Base-by-base conservation (phyloP, 2,797 vertebrate genomes). In the Premnoplex brunnescens region DNA sequence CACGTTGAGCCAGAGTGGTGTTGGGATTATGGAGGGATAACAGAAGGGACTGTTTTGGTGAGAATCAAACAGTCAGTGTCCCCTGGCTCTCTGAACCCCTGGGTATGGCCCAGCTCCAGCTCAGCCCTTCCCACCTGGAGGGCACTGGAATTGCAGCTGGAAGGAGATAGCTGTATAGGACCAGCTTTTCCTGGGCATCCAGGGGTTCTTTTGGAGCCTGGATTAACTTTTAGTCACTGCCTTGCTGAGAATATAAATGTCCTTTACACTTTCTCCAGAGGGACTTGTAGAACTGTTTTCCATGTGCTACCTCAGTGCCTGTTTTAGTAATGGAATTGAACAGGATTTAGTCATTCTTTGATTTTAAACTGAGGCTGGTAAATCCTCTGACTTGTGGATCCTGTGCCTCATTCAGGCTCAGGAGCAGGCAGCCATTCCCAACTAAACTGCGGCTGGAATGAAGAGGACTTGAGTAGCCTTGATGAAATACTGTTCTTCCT, bases 341-440 rank as follows among this genome's bases (percentile, higher is more conserved):
- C 14, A 14, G 16, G 36, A 48, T 64, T 24, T n/a, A 43, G 14
- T 67, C 1, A 14, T 67, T 55, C 43, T 72, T 22, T 24, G 44
- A 7, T 44, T 73, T 78, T 43, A 41, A 66, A 10, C 43, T 41
- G 30, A 54, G 28, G 56, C 63, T 51, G 62, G n/a, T 58, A 56
- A 46, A 32, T 46, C 34, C 15, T 62, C 0, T 0, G 54, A 1
- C 19, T 56, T 39, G 58, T 5, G 19, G 36, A 37, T 39, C 58
- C 36, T 60, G 58, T 37, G 12, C 36, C 36, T 60, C 58, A 13
- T 26, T 6, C 8, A 28, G 10, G 10, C 46, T 76, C 12, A 30
- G 46, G 67, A 23, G 46, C 9, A n/a, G 64, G 51, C 46, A 41
- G 12, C 16, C 22, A 14, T 79, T 93, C 43, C 81, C 13, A 62